phyloP scores from a whole-genome alignment of 2,113 vertebrate genomes.

The Syngnathus typhle region DNA sequence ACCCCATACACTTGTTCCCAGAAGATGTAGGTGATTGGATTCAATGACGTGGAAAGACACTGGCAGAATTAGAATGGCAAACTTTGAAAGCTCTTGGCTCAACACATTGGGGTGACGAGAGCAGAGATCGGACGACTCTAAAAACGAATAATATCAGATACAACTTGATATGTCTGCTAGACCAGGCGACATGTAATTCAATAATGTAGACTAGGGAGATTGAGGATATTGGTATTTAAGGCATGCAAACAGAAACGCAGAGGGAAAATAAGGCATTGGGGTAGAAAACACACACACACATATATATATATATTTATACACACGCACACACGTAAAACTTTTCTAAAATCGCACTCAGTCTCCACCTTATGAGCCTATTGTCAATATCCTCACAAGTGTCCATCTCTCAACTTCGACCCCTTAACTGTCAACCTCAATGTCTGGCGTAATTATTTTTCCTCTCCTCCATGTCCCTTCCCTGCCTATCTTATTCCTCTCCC shows the following conservation, averaged over 20 bases:
- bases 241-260: neutral
- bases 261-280: neutral
- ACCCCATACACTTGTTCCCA: conserved; percentile 9
- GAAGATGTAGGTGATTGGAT: conserved; percentile 20
- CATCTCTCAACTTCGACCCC: conserved; percentile 16
- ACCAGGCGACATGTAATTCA: neutral
- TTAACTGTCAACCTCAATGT: conserved; percentile 26
- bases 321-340: too few relatives aligned
- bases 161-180: neutral
- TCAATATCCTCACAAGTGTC: conserved; percentile 22
- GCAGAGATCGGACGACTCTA: neutral
- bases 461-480: conserved; percentile 12
- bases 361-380: conserved; percentile 15
- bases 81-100: conserved; percentile 1
- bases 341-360: conserved; percentile 5
- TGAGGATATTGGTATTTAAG: neutral
- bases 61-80: conserved; percentile 6
- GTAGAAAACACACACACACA: too few relatives aligned
- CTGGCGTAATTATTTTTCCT: conserved; percentile 37
- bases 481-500: conserved; percentile 25
- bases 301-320: too few relatives aligned
- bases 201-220: neutral
- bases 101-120: neutral
- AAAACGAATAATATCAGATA: conserved; percentile 6
- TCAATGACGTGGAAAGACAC: conserved; percentile 18